A percentile compares a stretch with the other conserved stretches of the same genome.
phyloP scores from a whole-genome alignment of 2,797 vertebrate genomes.

The Siniperca obscura region DNA sequence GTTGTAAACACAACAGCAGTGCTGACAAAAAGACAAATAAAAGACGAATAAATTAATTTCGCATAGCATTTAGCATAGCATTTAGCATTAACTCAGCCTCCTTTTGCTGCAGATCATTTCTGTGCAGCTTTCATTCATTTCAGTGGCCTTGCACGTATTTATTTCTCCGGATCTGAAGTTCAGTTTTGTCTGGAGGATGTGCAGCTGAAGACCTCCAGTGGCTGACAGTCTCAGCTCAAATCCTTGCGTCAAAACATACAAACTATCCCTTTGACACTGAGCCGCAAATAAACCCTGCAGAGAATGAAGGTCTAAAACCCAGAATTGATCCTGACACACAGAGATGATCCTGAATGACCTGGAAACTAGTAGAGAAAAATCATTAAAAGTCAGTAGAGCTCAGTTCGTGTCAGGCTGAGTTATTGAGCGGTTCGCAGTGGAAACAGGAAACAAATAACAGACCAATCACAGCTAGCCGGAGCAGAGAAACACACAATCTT shows the following conservation, averaged over 20 bases:
- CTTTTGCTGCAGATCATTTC: background rate
- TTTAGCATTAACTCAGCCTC: background rate
- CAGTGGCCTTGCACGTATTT: too few relatives aligned
- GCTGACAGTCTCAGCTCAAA: background rate
- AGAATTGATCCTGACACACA: background rate
- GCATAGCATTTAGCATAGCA: background rate
- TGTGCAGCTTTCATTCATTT: too few relatives aligned
- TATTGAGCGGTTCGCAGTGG: constrained; percentile 10
- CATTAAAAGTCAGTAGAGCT: constrained; percentile 24
- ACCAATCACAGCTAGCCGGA: background rate
- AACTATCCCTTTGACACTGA: too few relatives aligned
- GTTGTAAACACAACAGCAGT: too few relatives aligned
- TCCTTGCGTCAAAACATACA: background rate
- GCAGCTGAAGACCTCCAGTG: too few relatives aligned
- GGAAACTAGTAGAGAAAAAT: constrained; percentile 28
- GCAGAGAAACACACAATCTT: background rate
- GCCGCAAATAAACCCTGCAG: background rate
- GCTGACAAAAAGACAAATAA: too few relatives aligned
- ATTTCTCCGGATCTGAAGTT: too few relatives aligned
- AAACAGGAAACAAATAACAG: constrained; percentile 17
- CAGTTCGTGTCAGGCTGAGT: background rate
- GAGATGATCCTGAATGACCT: constrained; percentile 4
- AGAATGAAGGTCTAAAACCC: background rate
- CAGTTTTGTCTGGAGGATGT: too few relatives aligned
- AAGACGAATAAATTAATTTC: background rate